A percentile compares a stretch with the other conserved stretches of the same genome.
Evolutionary conservation across 2,113 vertebrate species (phyloP).

Genomic region (Anser brachyrhynchus): DNA sequence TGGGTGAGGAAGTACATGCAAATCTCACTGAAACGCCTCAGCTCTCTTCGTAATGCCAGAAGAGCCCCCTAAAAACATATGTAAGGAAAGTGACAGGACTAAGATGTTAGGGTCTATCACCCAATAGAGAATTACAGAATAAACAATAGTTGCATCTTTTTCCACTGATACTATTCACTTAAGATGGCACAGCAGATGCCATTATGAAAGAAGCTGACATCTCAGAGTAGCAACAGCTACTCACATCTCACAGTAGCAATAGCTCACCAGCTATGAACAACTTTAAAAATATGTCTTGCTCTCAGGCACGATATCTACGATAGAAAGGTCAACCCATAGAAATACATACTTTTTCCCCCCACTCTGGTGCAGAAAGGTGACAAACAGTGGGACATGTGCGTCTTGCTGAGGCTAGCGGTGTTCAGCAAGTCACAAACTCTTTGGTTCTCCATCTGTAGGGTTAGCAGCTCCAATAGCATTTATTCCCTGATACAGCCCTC

Average conservation of each 20-base stretch:
- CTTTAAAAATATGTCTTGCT: not conserved
- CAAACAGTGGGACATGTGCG: not conserved
- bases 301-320: not conserved
- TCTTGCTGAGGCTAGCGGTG: not conserved
- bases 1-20: conserved; percentile 80
- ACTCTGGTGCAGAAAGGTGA: not conserved
- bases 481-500: not conserved
- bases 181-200: not conserved
- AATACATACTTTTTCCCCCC: not conserved
- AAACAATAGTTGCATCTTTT: not conserved
- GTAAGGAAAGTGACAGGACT: not conserved
- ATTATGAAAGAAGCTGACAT: conserved; percentile 1
- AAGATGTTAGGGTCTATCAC: not conserved
- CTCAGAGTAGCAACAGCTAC: not conserved
- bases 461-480: not conserved
- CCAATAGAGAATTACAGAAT: not conserved
- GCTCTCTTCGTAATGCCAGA: conserved; percentile 74
- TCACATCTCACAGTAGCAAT: not conserved
- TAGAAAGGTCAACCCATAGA: not conserved
- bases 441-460: not conserved
- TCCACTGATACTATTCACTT: not conserved
- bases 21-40: conserved; percentile 81
- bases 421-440: conserved; percentile 2
- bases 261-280: not conserved
- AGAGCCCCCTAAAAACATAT: conserved; percentile 76